Base-by-base conservation (phyloP, 1,140 invertebrate species). In the Diabrotica undecimpunctata region DNA sequence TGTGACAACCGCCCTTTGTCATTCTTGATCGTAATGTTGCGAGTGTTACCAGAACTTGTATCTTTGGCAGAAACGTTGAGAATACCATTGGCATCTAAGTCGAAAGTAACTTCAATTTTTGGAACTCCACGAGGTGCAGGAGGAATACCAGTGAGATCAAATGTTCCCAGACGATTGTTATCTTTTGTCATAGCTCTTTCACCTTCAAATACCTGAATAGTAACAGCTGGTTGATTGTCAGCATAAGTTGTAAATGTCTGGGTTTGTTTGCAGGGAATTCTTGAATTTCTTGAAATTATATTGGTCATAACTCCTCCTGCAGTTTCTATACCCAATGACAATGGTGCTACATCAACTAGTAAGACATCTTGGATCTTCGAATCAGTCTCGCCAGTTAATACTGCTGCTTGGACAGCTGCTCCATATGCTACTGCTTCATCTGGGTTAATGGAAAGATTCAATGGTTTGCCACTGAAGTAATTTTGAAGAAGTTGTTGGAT, bases 11-110 rank as follows among this genome's bases (percentile, higher is more conserved):
- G 82, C 12, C 91, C 90, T 74, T 93, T 93, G 76, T 94, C 92
- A 74, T 94, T 94, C 25, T 89, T 92, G 66, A 94, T 93, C 11
- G 88, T 92, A 70, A 94, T 93, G 72, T 93, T 90, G 37, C 61
- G 57, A 0, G 66, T 63, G 41, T 74, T 75, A 0, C 83, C 83
- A 0, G 82, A 84, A 8, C 82, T 84, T 59, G 77, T 83, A 39
- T 82, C 84, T 59, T 83, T 78, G 0, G 83, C 84, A 0, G 84
- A 84, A 6, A 88, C 86, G 61, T 86, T 87, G 51, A 91, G 78
- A 46, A 91, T 88, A 14, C 88, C 89, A 68, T 90, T 90, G 2
- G 86, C 87, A 70, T 89, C 87, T 46, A 88, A 75, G 67, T 88
- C 86, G n/a, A n/a, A n/a, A n/a, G n/a, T n/a, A n/a, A n/a, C n/a